A percentile compares a stretch with the other conserved stretches of the same genome.
These are phyloP conservation scores for Mixornis gularis DNA, from an alignment of 2,113 vertebrate genomes.

Conservation along the genomic window DNA sequence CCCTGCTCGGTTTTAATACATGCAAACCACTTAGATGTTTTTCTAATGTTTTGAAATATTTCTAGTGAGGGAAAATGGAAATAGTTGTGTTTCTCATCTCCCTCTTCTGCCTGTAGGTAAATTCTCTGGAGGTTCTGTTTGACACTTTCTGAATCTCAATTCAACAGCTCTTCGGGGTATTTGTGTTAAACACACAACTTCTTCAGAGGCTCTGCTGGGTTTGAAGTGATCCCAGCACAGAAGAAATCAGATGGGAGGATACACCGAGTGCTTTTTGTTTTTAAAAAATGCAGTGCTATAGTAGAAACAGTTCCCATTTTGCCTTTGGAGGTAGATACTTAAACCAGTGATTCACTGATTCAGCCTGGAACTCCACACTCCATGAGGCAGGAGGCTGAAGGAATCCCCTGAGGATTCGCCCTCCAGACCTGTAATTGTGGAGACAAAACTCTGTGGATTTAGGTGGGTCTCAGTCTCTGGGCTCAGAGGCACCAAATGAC, in stretches of 20 bases:
- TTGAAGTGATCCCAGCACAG: background rate
- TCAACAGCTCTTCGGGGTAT: background rate
- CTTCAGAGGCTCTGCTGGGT: background rate
- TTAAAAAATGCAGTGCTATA: background rate
- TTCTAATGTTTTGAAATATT: background rate
- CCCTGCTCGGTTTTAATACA: background rate
- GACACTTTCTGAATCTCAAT: background rate
- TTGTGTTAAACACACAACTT: background rate
- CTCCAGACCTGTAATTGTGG: background rate
- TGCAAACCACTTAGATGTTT: background rate
- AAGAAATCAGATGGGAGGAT: background rate
- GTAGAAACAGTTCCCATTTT: background rate
- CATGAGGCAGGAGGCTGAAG: background rate
- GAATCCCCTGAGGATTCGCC: background rate
- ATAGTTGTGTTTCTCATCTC: background rate
- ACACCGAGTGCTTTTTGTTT: background rate
- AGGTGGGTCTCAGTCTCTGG: rapidly evolving
- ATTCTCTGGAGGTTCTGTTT: background rate
- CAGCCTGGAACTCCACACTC: background rate
- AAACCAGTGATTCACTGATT: background rate
- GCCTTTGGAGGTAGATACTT: background rate
- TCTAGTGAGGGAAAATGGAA: background rate
- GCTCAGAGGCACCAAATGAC: background rate
- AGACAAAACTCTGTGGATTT: background rate
- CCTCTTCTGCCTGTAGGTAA: background rate